Base-by-base conservation (phyloP, 2,888 invertebrate genomes). In the Pristionchus exspectatus region DNA sequence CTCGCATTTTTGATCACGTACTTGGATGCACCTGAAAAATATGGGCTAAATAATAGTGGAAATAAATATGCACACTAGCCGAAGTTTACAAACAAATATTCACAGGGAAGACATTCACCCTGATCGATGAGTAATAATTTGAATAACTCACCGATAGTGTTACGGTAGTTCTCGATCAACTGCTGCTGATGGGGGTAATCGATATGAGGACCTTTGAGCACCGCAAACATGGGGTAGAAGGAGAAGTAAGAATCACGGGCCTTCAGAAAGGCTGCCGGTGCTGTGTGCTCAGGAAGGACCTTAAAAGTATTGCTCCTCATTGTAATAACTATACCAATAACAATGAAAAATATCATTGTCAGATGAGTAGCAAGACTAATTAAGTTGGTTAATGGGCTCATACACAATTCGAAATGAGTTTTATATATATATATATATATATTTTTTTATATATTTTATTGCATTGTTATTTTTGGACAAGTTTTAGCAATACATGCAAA, bases 201-300 rank as follows among this genome's bases (percentile, higher is more conserved):
- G n/a, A 95, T 90, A 66, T 93, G 83, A 9, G 94, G 93, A 16
- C 97, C 97, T 95, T 98, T 97, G 0, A 99, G 98, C 0, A 99
- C 98, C 12, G 98, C 97, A 96, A 97, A 98, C 97, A 99, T 98
- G 95, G 97, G 98, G 96, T 98, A 99, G 96, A 99, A 98, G 56
- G 98, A 93, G 95, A 99, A 99, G 96, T 98, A 97, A 93, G 97
- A 97, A 92, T 97, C 97, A 95, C 98, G 98, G 0, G 98, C 97
- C 91, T 97, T 97, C 56, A 99, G 96, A 96, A 99, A 99, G 94
- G 97, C 97, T 95, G 98, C 97, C 96, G 99, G 98, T 93, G 97
- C 97, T 0, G 98, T 98, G 94, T 97, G 97, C 95, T 97, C 95
- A 33, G 95, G 95, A 18, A 95, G 91, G 66, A 93, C 88, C 88